Evolutionary conservation across 2,113 vertebrate genomes (phyloP).

Genomic region (Noturus placidus): DNA sequence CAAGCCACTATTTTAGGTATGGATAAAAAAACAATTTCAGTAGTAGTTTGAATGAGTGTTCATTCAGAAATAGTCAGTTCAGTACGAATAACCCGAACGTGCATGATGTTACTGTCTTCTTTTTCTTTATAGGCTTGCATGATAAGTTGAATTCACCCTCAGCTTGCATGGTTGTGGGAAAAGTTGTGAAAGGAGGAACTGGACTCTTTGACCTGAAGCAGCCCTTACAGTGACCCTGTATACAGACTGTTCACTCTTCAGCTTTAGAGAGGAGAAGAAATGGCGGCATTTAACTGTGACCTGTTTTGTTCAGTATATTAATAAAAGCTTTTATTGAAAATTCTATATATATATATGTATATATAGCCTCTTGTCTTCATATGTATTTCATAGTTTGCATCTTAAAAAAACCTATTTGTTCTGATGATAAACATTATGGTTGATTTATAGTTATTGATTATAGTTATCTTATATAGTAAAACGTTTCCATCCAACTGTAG

Average conservation of each 20-base stretch:
- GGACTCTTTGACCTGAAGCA: constrained; percentile 97
- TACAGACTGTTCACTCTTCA: background rate
- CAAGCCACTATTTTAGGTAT: constrained; percentile 87
- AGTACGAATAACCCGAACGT: background rate
- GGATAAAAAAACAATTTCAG: constrained; percentile 8
- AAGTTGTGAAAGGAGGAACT: constrained; percentile 92
- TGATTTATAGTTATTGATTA: background rate
- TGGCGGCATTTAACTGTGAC: background rate
- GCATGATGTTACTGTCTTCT: background rate
- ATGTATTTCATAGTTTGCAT: background rate
- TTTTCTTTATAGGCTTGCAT: constrained; percentile 73
- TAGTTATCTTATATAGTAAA: too few relatives aligned
- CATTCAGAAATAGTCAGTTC: background rate
- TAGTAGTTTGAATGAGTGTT: background rate
- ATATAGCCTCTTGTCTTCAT: background rate
- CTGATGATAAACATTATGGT: background rate
- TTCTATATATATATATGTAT: background rate
- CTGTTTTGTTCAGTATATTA: background rate
- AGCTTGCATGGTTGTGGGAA: constrained; percentile 89
- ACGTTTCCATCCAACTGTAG: too few relatives aligned
- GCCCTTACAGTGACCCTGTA: constrained; percentile 77
- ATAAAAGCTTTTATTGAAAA: background rate
- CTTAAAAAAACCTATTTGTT: background rate
- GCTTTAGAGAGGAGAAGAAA: background rate
- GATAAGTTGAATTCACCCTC: constrained; percentile 90